Conservation (phyloP, 2,797 vertebrate genomes). For the Gymnoscopelus microlampas region DNA sequence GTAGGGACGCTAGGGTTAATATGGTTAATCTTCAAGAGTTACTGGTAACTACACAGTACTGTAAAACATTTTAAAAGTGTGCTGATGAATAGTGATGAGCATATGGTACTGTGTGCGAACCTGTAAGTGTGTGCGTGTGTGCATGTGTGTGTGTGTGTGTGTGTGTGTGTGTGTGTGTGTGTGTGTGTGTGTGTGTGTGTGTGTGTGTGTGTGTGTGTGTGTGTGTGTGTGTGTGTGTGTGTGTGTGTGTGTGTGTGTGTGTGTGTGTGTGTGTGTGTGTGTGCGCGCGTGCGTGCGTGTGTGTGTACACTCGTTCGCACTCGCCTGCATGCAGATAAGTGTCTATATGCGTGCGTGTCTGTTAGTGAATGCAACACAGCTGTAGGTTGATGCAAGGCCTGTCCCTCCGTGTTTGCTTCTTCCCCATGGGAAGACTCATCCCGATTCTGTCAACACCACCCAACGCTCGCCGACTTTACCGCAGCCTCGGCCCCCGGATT, state of each 20-base stretch:
- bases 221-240: conserved; percentile 39
- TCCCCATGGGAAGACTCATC: conserved; percentile 68
- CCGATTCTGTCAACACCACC: conserved; percentile 71
- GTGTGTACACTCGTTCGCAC: too few species aligned
- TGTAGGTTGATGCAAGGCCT: conserved; percentile 37
- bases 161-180: neutral
- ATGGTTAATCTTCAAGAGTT: neutral
- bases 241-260: neutral
- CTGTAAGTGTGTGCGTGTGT: conserved; percentile 42
- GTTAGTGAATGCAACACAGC: conserved; percentile 9
- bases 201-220: conserved; percentile 43
- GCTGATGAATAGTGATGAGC: conserved; percentile 72
- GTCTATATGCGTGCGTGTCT: neutral
- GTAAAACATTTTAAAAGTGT: too few species aligned
- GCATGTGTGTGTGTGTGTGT: conserved; percentile 28
- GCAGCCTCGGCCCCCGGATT: conserved; percentile 25
- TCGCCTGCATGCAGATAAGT: neutral
- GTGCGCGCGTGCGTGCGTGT: conserved; percentile 41
- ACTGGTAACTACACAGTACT: neutral
- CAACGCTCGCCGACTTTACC: conserved; percentile 43
- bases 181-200: conserved; percentile 12
- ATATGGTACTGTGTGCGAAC: conserved; percentile 53
- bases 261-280: conserved; percentile 10
- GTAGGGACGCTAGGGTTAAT: too few species aligned
- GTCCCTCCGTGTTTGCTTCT: conserved; percentile 46